phyloP scores from a whole-genome alignment of 1,140 invertebrate species.

The Vanessa atalanta region DNA sequence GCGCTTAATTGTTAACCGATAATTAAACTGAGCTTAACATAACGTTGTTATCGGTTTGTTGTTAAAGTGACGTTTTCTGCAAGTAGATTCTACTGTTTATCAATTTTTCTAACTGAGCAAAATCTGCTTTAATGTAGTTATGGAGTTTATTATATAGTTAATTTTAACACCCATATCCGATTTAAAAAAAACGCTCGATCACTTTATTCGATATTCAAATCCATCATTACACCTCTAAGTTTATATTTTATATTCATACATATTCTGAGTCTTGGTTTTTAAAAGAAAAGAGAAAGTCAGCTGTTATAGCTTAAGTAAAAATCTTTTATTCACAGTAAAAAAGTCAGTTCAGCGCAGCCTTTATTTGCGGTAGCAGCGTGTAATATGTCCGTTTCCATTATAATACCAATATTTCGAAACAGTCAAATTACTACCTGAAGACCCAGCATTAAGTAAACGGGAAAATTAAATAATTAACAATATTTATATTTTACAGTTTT shows the following conservation, averaged over 20 bases:
- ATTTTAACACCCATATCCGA: too few species aligned
- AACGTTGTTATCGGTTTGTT: conserved; percentile 2
- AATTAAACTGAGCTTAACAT: conserved; percentile 12
- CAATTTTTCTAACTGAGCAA: not conserved
- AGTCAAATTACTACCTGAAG: not conserved
- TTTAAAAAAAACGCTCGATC: too few species aligned
- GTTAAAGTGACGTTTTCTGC: conserved; percentile 1
- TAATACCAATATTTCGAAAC: not conserved
- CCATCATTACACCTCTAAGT: not conserved
- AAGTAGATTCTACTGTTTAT: conserved; percentile 6
- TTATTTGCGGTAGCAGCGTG: conserved; percentile 16
- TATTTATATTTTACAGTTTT: too few species aligned
- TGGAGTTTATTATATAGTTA: too few species aligned
- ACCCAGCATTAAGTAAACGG: too few species aligned
- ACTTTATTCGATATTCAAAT: not conserved
- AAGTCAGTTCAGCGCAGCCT: conserved; percentile 24
- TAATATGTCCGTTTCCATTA: conserved; percentile 14
- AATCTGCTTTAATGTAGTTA: not conserved
- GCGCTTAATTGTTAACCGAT: conserved; percentile 3
- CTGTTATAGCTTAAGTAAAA: conserved; percentile 14
- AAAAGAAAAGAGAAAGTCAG: conserved; percentile 7
- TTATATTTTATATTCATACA: not conserved
- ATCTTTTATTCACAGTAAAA: conserved; percentile 28
- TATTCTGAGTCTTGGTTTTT: not conserved
- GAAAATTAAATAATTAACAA: too few species aligned